Conservation (phyloP, 2,888 invertebrate species). For the Xanthia togata region DNA sequence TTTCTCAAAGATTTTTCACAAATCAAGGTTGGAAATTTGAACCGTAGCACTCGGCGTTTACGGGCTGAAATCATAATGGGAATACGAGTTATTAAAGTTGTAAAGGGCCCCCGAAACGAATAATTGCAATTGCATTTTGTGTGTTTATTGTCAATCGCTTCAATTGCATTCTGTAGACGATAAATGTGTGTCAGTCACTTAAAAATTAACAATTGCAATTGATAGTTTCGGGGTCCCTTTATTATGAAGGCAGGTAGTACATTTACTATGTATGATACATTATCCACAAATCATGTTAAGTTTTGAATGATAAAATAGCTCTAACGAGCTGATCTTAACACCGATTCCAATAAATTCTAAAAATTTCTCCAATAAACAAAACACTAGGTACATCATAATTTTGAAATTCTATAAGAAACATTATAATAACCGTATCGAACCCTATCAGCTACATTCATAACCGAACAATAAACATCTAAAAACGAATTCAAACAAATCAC, state of each 20-base stretch:
- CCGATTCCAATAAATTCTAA: conserved; percentile 34
- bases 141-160: too few relatives aligned
- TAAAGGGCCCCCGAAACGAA: too few relatives aligned
- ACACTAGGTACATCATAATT: conserved; percentile 39
- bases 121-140: too few relatives aligned
- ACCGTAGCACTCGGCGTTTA: not conserved
- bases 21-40: not conserved
- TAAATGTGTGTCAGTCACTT: too few relatives aligned
- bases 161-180: too few relatives aligned
- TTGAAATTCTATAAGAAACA: conserved; percentile 33
- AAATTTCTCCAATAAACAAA: conserved; percentile 4
- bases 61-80: not conserved
- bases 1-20: not conserved
- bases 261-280: not conserved
- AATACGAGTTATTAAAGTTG: not conserved
- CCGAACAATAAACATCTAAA: conserved; percentile 63
- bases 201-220: too few relatives aligned
- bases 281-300: conserved; percentile 12
- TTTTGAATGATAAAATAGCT: conserved; percentile 12
- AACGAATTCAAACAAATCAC: conserved; percentile 68
- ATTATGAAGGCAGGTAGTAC: not conserved
- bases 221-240: too few relatives aligned
- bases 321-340: conserved; percentile 40
- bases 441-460: conserved; percentile 56
- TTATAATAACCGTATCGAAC: conserved; percentile 49